phyloP scores from a whole-genome alignment of 2,888 invertebrate genomes.

The Lymantria dispar region DNA sequence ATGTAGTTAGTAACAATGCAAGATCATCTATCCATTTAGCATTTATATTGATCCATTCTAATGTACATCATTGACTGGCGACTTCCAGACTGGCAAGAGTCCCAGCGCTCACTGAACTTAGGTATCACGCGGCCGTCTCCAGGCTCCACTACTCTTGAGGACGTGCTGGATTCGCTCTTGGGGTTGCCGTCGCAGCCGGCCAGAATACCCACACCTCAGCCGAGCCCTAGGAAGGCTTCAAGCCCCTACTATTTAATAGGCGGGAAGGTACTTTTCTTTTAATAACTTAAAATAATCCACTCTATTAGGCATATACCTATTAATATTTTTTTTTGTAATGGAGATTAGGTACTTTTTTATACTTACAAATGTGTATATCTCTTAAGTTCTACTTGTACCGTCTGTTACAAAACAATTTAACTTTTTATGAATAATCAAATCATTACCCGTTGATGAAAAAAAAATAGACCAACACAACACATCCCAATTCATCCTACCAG shows the following conservation, averaged over 20 bases:
- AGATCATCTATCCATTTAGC: no score
- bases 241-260: conserved; percentile 77
- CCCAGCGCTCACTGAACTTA: conserved; percentile 75
- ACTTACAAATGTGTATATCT: no score
- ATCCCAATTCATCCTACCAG: conserved; percentile 26
- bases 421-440: no score
- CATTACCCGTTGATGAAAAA: not conserved
- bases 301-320: not conserved
- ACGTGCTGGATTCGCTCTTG: conserved; percentile 95
- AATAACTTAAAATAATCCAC: not conserved
- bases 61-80: conserved; percentile 31
- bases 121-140: conserved; percentile 86
- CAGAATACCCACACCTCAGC: conserved; percentile 88
- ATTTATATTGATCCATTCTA: conserved; percentile 20
- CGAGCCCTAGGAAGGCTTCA: conserved; percentile 73
- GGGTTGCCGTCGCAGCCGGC: conserved; percentile 89
- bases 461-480: not conserved
- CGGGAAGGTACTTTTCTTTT: conserved; percentile 61
- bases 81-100: conserved; percentile 78
- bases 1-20: no score
- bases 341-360: no score
- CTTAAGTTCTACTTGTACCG: no score
- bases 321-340: no score
- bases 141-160: conserved; percentile 94
- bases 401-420: no score